Evolutionary conservation across 1,140 invertebrate species (phyloP).

Genomic region (Arctopsyche grandis): DNA sequence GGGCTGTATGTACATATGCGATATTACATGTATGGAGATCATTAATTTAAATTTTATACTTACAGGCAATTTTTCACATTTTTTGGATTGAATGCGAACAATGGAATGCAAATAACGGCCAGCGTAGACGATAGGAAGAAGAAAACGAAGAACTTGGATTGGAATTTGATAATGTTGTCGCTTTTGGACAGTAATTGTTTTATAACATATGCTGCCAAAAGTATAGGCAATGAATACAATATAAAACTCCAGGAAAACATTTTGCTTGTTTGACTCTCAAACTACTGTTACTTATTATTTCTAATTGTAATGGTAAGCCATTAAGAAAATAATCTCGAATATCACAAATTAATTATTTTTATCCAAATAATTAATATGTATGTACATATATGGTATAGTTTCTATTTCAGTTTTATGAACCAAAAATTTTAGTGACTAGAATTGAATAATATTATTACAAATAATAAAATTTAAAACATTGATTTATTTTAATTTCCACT

Average conservation of each 20-base stretch:
- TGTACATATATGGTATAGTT: too few species aligned
- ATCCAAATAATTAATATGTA: neutral
- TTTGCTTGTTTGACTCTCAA: neutral
- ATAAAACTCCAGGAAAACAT: slow-evolving; percentile 48
- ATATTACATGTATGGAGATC: neutral
- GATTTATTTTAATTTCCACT: slow-evolving; percentile 7
- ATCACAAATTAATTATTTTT: neutral
- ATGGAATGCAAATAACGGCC: slow-evolving; percentile 62
- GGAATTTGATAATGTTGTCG: slow-evolving; percentile 64
- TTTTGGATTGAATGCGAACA: slow-evolving; percentile 65
- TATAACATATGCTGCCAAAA: slow-evolving; percentile 61
- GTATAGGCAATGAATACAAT: slow-evolving; percentile 60
- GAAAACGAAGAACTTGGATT: slow-evolving; percentile 66
- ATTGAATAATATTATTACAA: neutral
- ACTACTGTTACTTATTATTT: neutral
- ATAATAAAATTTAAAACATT: neutral
- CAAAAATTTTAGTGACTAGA: neutral
- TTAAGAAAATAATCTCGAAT: slow-evolving; percentile 17
- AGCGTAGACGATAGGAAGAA: slow-evolving; percentile 62
- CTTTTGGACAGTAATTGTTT: slow-evolving; percentile 65
- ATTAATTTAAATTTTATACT: slow-evolving; percentile 55
- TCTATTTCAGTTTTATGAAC: too few species aligned
- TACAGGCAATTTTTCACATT: slow-evolving; percentile 66
- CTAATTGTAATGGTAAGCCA: neutral
- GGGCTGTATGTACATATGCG: too few species aligned